Conservation (phyloP, 2,888 invertebrate species). For the Caenorhabditis drosophilae region DNA sequence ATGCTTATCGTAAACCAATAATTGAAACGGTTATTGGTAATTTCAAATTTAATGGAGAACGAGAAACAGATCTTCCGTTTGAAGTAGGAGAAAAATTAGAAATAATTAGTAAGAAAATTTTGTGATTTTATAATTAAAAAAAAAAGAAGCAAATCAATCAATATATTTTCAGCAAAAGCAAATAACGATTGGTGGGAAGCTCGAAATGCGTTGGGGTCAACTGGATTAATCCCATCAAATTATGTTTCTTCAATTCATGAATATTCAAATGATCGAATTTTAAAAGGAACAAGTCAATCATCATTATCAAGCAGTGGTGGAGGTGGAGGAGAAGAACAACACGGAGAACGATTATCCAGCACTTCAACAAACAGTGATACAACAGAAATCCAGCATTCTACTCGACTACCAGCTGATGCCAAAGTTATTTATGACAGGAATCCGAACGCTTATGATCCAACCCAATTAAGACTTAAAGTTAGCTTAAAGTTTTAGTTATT, state of each 20-base stretch:
- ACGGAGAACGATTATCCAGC: conserved; percentile 39
- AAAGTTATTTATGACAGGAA: conserved; percentile 89
- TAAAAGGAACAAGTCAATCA: conserved; percentile 37
- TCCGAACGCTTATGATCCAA: conserved; percentile 96
- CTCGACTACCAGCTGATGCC: conserved; percentile 83
- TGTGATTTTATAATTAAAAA: neutral
- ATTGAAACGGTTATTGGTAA: conserved; percentile 40
- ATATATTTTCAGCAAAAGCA: conserved; percentile 26
- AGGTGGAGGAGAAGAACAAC: no score
- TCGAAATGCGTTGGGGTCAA: conserved; percentile 82
- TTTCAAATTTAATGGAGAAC: conserved; percentile 74
- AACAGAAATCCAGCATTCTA: conserved; percentile 14
- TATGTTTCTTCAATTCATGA: conserved; percentile 76
- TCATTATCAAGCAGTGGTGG: conserved; percentile 30
- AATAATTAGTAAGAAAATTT: conserved; percentile 77
- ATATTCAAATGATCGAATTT: conserved; percentile 15
- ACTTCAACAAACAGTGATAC: conserved; percentile 37
- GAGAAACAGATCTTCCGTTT: conserved; percentile 93
- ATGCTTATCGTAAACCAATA: conserved; percentile 74
- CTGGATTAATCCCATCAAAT: conserved; percentile 93
- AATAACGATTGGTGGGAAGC: conserved; percentile 94
- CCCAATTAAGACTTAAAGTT: conserved; percentile 86
- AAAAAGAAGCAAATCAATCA: neutral
- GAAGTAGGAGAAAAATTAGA: conserved; percentile 92
- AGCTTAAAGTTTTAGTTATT: conserved; percentile 14